phyloP scores from a whole-genome alignment of 2,888 invertebrate genomes.

The Axea sp. region DNA sequence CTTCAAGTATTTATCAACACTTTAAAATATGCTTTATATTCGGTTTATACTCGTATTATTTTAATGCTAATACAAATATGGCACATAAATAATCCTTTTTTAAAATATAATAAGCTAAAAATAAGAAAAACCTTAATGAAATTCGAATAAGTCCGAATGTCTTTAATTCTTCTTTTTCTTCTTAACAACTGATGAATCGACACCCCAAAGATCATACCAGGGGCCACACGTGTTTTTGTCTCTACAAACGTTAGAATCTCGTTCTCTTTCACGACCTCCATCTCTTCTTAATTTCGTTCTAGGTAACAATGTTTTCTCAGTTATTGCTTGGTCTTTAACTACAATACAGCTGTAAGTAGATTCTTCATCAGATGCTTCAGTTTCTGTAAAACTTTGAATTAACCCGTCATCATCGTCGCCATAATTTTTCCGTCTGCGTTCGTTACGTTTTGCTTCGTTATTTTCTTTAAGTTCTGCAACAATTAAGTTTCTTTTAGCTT shows the following conservation, averaged over 20 bases:
- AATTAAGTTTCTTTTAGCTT: constrained; percentile 76
- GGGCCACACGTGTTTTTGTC: constrained; percentile 88
- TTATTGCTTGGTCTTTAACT: constrained; percentile 85
- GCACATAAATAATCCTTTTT: constrained; percentile 5
- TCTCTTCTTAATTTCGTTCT: constrained; percentile 85
- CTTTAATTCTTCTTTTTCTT: constrained; percentile 77
- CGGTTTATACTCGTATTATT: too few relatives aligned
- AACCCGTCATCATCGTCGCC: constrained; percentile 73
- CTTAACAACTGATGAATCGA: constrained; percentile 85
- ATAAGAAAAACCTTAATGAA: constrained; percentile 21
- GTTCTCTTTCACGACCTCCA: constrained; percentile 72
- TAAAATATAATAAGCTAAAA: constrained; percentile 33
- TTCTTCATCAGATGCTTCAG: constrained; percentile 78
- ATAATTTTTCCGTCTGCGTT: constrained; percentile 72
- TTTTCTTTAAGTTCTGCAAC: constrained; percentile 77
- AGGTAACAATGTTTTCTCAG: constrained; percentile 82
- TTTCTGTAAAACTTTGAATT: constrained; percentile 74
- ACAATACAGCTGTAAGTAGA: constrained; percentile 85
- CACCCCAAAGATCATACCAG: constrained; percentile 93
- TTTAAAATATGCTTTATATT: too few relatives aligned
- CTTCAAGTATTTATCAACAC: too few relatives aligned
- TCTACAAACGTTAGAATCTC: constrained; percentile 65
- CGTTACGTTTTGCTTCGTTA: constrained; percentile 74
- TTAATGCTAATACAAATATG: constrained; percentile 7
- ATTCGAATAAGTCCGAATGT: constrained; percentile 38